Evolutionary conservation across 2,797 vertebrate species (phyloP).

Genomic region (Paratrypauchen microcephalus): DNA sequence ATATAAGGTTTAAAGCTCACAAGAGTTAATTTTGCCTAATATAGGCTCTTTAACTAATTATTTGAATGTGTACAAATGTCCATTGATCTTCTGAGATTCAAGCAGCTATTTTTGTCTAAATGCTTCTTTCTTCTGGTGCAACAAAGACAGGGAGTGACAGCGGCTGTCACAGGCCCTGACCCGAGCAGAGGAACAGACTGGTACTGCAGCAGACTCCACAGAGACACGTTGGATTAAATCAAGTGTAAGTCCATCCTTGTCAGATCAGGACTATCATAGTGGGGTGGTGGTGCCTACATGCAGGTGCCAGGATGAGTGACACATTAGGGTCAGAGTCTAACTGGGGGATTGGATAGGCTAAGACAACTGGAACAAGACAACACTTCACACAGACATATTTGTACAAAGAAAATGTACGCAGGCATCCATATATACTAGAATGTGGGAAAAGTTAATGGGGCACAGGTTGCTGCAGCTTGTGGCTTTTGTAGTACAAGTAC

Average conservation of each 20-base stretch:
- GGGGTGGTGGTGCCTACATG: slow-evolving; percentile 59
- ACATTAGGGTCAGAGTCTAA: slow-evolving; percentile 67
- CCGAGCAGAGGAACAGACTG: slow-evolving; percentile 56
- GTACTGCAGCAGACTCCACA: slow-evolving; percentile 55
- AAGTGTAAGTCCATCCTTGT: slow-evolving; percentile 70
- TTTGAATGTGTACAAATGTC: not conserved
- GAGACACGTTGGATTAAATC: slow-evolving; percentile 71
- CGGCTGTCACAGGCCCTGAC: slow-evolving; percentile 65
- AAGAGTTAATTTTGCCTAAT: too few relatives aligned
- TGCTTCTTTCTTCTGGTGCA: slow-evolving; percentile 18
- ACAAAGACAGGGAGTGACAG: slow-evolving; percentile 51
- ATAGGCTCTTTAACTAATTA: too few relatives aligned
- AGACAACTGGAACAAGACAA: slow-evolving; percentile 18
- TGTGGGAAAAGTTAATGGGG: slow-evolving; percentile 5
- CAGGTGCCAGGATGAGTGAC: slow-evolving; percentile 68
- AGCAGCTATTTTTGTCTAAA: slow-evolving; percentile 2
- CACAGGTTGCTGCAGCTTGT: not conserved
- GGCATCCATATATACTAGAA: not conserved
- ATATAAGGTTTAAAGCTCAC: too few relatives aligned
- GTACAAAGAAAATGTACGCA: not conserved
- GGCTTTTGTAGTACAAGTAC: not conserved
- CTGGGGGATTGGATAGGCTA: slow-evolving; percentile 33
- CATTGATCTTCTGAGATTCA: slow-evolving; percentile 14
- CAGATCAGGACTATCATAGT: slow-evolving; percentile 69
- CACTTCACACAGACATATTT: not conserved